phyloP scores from a whole-genome alignment of 2,888 invertebrate species.

The Cheilosia pagana region DNA sequence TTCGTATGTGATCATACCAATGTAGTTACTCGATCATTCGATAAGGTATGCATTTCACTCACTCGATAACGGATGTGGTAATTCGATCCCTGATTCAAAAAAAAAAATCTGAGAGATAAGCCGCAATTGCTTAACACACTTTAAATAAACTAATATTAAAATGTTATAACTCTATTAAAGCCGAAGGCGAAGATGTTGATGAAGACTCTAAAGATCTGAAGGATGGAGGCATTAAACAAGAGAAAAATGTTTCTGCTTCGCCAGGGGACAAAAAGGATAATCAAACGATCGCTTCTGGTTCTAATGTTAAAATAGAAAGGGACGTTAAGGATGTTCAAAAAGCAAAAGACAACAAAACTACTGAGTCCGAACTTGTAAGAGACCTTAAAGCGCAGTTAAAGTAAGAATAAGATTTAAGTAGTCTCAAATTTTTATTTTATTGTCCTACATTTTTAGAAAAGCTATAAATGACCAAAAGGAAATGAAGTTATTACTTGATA shows the following conservation, averaged over 20 bases:
- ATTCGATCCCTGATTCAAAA: no score
- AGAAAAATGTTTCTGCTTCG: constrained; percentile 82
- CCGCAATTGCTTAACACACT: no score
- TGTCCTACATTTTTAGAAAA: constrained; percentile 86
- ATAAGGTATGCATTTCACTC: no score
- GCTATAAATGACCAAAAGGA: constrained; percentile 97
- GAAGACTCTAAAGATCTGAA: constrained; percentile 81
- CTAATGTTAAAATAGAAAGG: constrained; percentile 86
- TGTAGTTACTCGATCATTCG: no score
- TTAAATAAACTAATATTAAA: no score
- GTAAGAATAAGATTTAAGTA: constrained; percentile 85
- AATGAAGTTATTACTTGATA: constrained; percentile 95
- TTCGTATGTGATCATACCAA: no score
- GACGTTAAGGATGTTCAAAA: constrained; percentile 87
- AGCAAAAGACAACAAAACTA: constrained; percentile 87
- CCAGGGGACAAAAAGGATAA: constrained; percentile 86
- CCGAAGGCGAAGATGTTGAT: constrained; percentile 81
- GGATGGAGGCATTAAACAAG: constrained; percentile 83
- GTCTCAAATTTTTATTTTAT: constrained; percentile 7
- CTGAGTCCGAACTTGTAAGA: constrained; percentile 85
- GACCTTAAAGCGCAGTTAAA: constrained; percentile 96
- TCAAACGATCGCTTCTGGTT: constrained; percentile 78
- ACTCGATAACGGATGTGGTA: no score
- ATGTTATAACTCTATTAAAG: constrained; percentile 63
- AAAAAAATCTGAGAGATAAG: no score